These are phyloP conservation scores for Drosophila gaucha DNA, from an alignment of 2,888 invertebrate species.

Conservation along the genomic window DNA sequence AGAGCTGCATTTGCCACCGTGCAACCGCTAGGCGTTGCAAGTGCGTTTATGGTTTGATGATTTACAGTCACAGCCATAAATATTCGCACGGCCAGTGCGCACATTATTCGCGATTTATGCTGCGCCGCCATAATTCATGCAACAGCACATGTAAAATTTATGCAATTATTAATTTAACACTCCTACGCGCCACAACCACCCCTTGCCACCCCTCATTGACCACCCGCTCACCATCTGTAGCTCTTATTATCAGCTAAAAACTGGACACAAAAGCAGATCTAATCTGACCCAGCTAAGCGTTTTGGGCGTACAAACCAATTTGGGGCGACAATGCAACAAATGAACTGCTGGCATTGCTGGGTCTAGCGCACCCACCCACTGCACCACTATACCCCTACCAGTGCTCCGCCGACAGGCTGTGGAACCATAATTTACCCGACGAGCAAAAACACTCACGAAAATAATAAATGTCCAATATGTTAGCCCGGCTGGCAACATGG, in stretches of 20 bases:
- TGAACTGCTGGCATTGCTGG: slow-evolving; percentile 34
- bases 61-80: slow-evolving; percentile 84
- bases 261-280: slow-evolving; percentile 50
- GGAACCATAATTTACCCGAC: slow-evolving; percentile 72
- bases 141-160: slow-evolving; percentile 85
- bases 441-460: slow-evolving; percentile 79
- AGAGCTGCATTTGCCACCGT: slow-evolving; percentile 45
- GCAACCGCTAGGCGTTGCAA: slow-evolving; percentile 68
- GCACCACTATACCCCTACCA: too few relatives aligned
- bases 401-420: slow-evolving; percentile 11
- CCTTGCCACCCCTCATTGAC: neutral
- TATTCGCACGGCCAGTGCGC: slow-evolving; percentile 83
- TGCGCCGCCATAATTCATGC: slow-evolving; percentile 82
- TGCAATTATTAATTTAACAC: slow-evolving; percentile 85
- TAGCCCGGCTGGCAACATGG: slow-evolving; percentile 68
- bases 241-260: slow-evolving; percentile 31
- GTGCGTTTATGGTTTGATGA: slow-evolving; percentile 84
- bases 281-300: slow-evolving; percentile 59
- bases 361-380: neutral
- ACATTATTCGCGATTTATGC: slow-evolving; percentile 83
- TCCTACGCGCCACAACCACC: slow-evolving; percentile 49
- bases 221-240: neutral
- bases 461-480: slow-evolving; percentile 81
- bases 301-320: slow-evolving; percentile 50
- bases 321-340: slow-evolving; percentile 65